Evolutionary conservation across 64 coral and sea anemone species (phyloP).

Genomic region (Pocillopora verrucosa): DNA sequence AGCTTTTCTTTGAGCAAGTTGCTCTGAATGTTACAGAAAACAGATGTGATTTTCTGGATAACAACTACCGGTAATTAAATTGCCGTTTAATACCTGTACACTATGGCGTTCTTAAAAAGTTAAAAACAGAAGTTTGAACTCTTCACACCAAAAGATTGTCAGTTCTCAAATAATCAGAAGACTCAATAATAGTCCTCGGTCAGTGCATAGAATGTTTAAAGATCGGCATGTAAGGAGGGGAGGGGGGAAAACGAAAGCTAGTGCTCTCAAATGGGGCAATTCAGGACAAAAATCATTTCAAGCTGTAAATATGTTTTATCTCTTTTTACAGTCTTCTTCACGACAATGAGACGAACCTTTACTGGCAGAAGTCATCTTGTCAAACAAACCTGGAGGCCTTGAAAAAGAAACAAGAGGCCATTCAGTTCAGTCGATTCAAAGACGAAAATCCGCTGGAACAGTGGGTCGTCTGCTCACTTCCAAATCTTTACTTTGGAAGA

Average conservation of each 20-base stretch:
- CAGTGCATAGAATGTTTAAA: too few species aligned
- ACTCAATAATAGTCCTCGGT: too few species aligned
- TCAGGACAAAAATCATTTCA: not conserved
- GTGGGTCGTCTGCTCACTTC: slow-evolving; percentile 15
- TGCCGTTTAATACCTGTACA: too few species aligned
- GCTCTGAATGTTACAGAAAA: not conserved
- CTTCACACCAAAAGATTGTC: not conserved
- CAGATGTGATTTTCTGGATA: not conserved
- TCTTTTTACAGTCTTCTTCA: slow-evolving; percentile 24
- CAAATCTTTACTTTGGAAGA: not conserved
- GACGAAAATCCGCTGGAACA: slow-evolving; percentile 27
- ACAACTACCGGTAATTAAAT: not conserved
- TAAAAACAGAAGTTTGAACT: too few species aligned
- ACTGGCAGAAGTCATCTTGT: not conserved
- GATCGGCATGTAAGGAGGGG: too few species aligned
- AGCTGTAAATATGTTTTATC: not conserved
- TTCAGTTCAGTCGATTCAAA: not conserved
- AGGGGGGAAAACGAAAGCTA: too few species aligned
- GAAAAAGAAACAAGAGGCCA: slow-evolving; percentile 19
- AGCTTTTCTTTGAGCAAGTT: slow-evolving; percentile 8
- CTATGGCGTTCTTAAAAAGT: too few species aligned
- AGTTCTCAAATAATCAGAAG: too few species aligned
- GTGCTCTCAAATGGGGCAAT: too few species aligned
- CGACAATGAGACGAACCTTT: not conserved
- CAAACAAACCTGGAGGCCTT: not conserved